These are phyloP conservation scores for Physocephala rufipes DNA, from an alignment of 2,888 invertebrate genomes.

Conservation along the genomic window DNA sequence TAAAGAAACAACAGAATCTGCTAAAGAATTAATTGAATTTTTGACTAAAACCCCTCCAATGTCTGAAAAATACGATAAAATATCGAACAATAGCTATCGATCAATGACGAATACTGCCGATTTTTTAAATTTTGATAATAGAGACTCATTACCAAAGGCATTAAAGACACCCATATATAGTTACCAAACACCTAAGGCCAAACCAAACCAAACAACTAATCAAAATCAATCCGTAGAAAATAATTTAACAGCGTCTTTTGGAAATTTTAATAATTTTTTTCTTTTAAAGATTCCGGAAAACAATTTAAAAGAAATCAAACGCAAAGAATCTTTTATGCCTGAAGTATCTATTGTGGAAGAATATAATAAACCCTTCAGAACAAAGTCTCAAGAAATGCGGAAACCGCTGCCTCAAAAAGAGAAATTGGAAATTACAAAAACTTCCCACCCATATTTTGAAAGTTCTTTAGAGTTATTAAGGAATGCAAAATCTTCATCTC, in stretches of 20 bases:
- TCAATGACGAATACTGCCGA: conserved; percentile 22
- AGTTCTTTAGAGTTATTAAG: conserved; percentile 32
- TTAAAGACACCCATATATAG: conserved; percentile 31
- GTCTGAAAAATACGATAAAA: neutral
- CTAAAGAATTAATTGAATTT: conserved; percentile 52
- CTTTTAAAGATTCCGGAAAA: neutral
- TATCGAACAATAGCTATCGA: neutral
- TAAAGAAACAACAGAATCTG: conserved; percentile 11
- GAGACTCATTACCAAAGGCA: conserved; percentile 34
- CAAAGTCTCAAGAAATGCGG: neutral
- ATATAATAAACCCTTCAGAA: conserved; percentile 31
- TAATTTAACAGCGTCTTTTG: neutral
- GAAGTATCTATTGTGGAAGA: conserved; percentile 41
- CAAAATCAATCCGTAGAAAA: neutral
- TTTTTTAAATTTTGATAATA: conserved; percentile 40
- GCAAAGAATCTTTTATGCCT: conserved; percentile 42
- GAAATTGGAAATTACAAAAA: conserved; percentile 9
- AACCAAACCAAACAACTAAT: neutral
- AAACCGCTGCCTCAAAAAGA: neutral
- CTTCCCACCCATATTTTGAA: conserved; percentile 35
- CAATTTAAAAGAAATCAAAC: neutral
- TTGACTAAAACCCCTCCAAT: conserved; percentile 55
- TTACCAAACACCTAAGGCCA: conserved; percentile 1
- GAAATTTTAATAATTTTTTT: neutral
- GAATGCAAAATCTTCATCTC: neutral